Conservation (phyloP, 1,140 invertebrate genomes). For the Latrodectus geometricus region DNA sequence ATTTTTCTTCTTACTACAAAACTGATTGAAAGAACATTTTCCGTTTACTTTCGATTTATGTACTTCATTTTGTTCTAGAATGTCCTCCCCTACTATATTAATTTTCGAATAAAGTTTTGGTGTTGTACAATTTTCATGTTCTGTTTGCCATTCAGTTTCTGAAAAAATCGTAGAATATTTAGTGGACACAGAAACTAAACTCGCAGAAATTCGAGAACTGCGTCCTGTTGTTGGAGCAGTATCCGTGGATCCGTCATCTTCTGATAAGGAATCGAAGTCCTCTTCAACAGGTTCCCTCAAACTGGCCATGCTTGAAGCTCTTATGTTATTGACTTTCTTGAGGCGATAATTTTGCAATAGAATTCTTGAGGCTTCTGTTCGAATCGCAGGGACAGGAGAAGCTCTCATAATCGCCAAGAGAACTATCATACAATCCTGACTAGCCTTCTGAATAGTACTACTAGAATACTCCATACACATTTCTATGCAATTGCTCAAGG, state of each 20-base stretch:
- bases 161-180: not conserved
- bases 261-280: not conserved
- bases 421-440: not conserved
- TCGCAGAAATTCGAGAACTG: not conserved
- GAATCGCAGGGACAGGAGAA: not conserved
- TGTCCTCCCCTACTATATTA: too few relatives aligned
- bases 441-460: not conserved
- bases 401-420: slow-evolving; percentile 11
- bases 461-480: not conserved
- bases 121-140: too few relatives aligned
- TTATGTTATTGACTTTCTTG: not conserved
- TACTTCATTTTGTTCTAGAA: too few relatives aligned
- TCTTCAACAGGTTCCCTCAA: not conserved
- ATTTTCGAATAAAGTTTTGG: too few relatives aligned
- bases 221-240: not conserved
- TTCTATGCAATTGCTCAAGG: not conserved
- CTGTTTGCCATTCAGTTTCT: too few relatives aligned
- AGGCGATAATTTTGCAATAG: not conserved
- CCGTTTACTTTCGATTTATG: too few relatives aligned
- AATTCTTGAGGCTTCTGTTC: not conserved
- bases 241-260: not conserved
- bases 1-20: too few relatives aligned
- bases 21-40: too few relatives aligned
- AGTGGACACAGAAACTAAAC: not conserved
- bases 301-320: too few relatives aligned